A percentile compares a stretch with the other conserved stretches of the same genome.
Conservation (phyloP, 2,797 vertebrate species). For the Clarias platycephalus region DNA sequence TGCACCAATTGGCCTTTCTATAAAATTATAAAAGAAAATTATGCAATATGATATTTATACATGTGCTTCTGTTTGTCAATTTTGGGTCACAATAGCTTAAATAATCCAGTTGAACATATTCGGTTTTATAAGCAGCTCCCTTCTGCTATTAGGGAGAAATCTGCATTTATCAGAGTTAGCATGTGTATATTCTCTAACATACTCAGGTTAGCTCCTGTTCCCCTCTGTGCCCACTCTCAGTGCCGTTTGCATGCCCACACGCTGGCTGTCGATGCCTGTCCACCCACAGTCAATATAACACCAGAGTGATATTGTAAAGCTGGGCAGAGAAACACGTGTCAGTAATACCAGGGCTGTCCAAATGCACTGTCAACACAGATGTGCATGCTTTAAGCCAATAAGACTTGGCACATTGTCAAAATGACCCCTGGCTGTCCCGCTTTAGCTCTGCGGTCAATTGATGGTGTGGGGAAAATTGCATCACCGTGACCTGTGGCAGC, state of each 20-base stretch:
- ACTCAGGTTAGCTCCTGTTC: conserved; percentile 27
- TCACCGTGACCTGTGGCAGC: conserved; percentile 16
- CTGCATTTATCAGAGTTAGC: conserved; percentile 13
- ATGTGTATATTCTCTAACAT: not conserved
- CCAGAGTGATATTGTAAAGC: conserved; percentile 56
- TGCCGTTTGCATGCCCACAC: conserved; percentile 4
- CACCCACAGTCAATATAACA: conserved; percentile 60
- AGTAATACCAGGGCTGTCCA: conserved; percentile 36
- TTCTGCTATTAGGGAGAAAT: not conserved
- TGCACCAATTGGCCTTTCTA: not conserved
- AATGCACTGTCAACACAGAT: conserved; percentile 21
- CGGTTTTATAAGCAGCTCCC: not conserved
- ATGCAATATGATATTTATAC: not conserved
- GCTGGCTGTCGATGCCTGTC: conserved; percentile 16
- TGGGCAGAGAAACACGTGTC: conserved; percentile 45
- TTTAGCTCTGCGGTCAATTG: conserved; percentile 28
- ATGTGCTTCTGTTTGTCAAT: not conserved
- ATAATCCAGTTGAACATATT: not conserved
- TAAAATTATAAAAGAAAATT: not conserved
- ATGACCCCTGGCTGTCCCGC: conserved; percentile 18
- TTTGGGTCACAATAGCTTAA: not conserved
- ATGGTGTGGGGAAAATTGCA: conserved; percentile 3
- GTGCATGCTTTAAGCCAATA: conserved; percentile 25
- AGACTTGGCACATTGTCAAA: conserved; percentile 25
- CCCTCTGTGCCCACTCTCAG: conserved; percentile 16